Conservation (phyloP, 1,140 invertebrate species). For the Monomorium pharaonis region DNA sequence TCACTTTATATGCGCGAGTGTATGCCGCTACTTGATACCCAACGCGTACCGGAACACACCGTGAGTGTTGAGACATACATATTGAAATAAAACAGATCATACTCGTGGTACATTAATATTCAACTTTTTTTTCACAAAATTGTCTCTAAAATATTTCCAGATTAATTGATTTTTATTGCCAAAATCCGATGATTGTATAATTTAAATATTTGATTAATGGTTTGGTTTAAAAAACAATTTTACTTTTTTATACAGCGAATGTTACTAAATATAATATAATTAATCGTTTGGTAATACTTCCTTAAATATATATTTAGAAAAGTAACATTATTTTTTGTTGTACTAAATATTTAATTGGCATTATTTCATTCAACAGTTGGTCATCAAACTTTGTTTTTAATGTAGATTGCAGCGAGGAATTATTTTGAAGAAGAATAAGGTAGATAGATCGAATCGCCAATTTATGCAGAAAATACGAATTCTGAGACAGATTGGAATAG, state of each 20-base stretch:
- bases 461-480: neutral
- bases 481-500: neutral
- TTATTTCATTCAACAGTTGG: too few relatives aligned
- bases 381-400: too few relatives aligned
- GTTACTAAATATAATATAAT: too few relatives aligned
- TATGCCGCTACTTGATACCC: constrained; percentile 36
- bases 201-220: too few relatives aligned
- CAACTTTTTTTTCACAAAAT: neutral
- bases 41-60: neutral
- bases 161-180: constrained; percentile 1
- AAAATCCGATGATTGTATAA: too few relatives aligned
- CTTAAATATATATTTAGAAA: too few relatives aligned
- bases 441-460: neutral
- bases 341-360: too few relatives aligned
- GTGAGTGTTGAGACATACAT: neutral
- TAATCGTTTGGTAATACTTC: too few relatives aligned
- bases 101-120: constrained; percentile 3
- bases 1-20: constrained; percentile 24
- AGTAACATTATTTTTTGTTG: too few relatives aligned
- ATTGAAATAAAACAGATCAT: neutral
- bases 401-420: neutral
- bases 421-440: neutral
- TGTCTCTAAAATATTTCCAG: neutral
- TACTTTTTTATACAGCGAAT: too few relatives aligned
- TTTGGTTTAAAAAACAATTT: too few relatives aligned